Evolutionary conservation across 2,888 invertebrate species (phyloP).

Genomic region (Nomada ruficornis): DNA sequence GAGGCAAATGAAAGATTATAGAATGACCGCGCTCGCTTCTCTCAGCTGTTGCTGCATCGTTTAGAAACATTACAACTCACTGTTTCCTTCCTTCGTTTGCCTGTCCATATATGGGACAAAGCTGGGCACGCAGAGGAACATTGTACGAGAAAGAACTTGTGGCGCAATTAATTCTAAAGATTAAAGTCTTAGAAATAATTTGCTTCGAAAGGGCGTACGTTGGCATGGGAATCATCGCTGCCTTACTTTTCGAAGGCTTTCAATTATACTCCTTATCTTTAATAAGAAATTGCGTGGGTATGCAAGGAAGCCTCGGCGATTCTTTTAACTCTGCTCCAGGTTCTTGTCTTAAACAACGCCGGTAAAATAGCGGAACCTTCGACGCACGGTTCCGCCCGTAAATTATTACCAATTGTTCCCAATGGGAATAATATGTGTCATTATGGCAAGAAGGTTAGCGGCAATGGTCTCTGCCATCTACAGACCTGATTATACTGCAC

Average conservation of each 20-base stretch:
- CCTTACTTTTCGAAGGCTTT: neutral
- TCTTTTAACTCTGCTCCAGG: conserved; percentile 76
- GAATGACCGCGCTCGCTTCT: conserved; percentile 51
- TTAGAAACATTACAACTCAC: conserved; percentile 23
- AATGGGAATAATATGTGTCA: conserved; percentile 83
- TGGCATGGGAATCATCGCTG: neutral
- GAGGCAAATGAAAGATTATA: conserved; percentile 75
- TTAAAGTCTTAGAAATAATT: neutral
- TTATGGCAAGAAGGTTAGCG: conserved; percentile 72
- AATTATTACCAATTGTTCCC: conserved; percentile 83
- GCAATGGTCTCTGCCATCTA: conserved; percentile 66
- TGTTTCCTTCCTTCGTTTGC: conserved; percentile 39
- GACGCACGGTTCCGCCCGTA: conserved; percentile 81
- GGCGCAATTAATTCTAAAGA: neutral
- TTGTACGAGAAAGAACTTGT: neutral
- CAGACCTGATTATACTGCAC: conserved; percentile 69
- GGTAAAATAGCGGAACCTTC: conserved; percentile 82
- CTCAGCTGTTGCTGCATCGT: conserved; percentile 51
- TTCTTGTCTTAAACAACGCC: conserved; percentile 82
- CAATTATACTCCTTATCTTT: conserved; percentile 40
- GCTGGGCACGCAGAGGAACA: neutral
- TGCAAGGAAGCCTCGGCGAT: conserved; percentile 76
- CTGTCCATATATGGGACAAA: conserved; percentile 43
- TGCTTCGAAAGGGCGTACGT: neutral
- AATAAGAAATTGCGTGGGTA: conserved; percentile 65